Conservation (phyloP, 2,888 invertebrate species). For the Lathronympha strigana region DNA sequence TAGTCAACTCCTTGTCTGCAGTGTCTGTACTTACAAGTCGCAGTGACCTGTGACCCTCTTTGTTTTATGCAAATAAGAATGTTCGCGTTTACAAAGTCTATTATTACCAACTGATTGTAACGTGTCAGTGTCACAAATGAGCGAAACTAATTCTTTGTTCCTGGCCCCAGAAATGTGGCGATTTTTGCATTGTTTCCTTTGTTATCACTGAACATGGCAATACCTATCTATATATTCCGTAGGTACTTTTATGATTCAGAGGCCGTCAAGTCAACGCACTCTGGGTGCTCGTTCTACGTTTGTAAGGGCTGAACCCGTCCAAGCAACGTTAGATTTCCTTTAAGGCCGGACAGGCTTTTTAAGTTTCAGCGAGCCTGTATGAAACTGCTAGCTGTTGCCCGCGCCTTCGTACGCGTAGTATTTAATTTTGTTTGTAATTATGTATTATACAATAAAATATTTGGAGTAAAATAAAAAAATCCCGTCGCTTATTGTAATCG, state of each 20-base stretch:
- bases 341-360: no score
- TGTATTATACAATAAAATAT: no score
- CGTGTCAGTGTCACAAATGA: slow-evolving; percentile 2
- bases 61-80: slow-evolving; percentile 21
- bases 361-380: no score
- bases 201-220: slow-evolving; percentile 15
- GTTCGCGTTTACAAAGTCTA: slow-evolving; percentile 1
- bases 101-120: slow-evolving; percentile 19
- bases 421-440: no score
- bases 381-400: no score
- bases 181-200: slow-evolving; percentile 32
- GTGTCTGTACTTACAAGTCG: slow-evolving; percentile 3
- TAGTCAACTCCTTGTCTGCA: neutral
- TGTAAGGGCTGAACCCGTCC: no score
- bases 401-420: no score
- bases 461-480: no score
- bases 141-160: slow-evolving; percentile 31
- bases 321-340: no score
- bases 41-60: slow-evolving; percentile 26
- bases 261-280: neutral
- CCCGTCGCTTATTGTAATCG: no score
- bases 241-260: slow-evolving; percentile 13
- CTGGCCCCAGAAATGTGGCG: slow-evolving; percentile 22
- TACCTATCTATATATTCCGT: neutral
- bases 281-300: no score